These are phyloP conservation scores for Gasteruption jaculator DNA, from an alignment of 2,888 invertebrate genomes.

Conservation along the genomic window DNA sequence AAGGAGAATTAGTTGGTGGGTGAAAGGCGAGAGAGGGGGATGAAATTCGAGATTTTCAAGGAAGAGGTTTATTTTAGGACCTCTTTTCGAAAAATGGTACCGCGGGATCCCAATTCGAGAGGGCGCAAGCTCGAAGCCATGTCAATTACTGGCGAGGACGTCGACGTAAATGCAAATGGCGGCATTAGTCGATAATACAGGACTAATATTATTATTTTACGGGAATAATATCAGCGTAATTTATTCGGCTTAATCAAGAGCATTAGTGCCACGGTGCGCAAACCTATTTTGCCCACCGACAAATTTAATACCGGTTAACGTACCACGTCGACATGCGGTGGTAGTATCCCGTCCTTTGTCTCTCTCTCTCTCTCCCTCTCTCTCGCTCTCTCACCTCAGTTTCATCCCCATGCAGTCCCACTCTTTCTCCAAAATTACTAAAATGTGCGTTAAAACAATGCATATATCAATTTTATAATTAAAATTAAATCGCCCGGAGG, in stretches of 20 bases:
- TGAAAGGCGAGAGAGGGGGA: too few relatives aligned
- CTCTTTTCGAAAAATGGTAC: too few relatives aligned
- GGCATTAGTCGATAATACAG: constrained; percentile 33
- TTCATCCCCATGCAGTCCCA: not conserved
- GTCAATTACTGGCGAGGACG: constrained; percentile 12
- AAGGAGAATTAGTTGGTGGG: too few relatives aligned
- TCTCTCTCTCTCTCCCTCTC: constrained; percentile 18
- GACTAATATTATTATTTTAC: constrained; percentile 35
- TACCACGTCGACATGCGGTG: constrained; percentile 27
- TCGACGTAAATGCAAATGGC: constrained; percentile 32
- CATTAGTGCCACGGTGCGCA: constrained; percentile 29
- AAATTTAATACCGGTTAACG: constrained; percentile 34
- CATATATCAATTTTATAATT: too few relatives aligned
- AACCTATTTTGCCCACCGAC: constrained; percentile 31
- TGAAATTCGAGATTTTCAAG: too few relatives aligned
- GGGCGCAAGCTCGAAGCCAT: too few relatives aligned
- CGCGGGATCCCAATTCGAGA: too few relatives aligned
- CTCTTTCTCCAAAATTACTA: not conserved
- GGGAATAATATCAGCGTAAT: constrained; percentile 34
- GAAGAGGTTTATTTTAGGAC: too few relatives aligned
- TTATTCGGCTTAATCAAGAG: constrained; percentile 36
- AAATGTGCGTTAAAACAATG: not conserved
- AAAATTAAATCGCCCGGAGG: too few relatives aligned
- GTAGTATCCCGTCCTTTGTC: constrained; percentile 26
- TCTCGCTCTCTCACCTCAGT: constrained; percentile 7